Base-by-base conservation (phyloP, 2,113 vertebrate species). In the Corvus moneduloides region DNA sequence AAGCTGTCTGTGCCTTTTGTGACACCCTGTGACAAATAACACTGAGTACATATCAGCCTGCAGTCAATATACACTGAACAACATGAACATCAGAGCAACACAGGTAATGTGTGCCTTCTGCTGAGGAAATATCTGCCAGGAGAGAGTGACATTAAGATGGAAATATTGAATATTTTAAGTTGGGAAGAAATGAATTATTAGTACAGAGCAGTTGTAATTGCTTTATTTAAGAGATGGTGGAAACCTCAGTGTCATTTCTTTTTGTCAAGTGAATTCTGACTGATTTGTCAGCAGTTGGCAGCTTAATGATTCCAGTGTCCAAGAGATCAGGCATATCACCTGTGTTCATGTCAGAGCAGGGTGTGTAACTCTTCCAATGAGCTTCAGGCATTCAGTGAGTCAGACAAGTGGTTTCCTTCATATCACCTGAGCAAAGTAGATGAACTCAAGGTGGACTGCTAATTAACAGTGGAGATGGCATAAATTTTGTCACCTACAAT, bases 21-120 rank as follows among this genome's bases (percentile, higher is more conserved):
- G 59, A 77, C 46, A 77, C 8, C 4, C 13, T 71, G 46, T 54
- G 84, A 69, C 61, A 87, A 84, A 69, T 52, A 66, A 43, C 23
- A 48, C 4, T 0, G 0, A 2, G 6, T 52, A 52, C 27, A 14
- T 17, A 66, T 9, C 18, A 54, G 19, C 28, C 54, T 73, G 62
- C 8, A 39, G 23, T 16, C 28, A 48, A 22, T 39, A n/a, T 17
- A 19, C 33, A 46, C 22, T n/a, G 28, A 82, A 37, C 22, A 90
- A 39, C 4, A 15, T 0, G 4, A 62, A 32, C 8, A 48, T 52
- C 35, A 71, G 6, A 30, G 41, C 6, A 68, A 8, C 18, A 28
- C 19, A 68, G 14, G 5, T 73, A 69, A n/a, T 7, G 4, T 64
- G 26, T 74, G 23, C 28, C 26, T 73, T 80, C 49, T 77, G 32